phyloP scores from a whole-genome alignment of 2,113 vertebrate species.

The Echinops telfairi region DNA sequence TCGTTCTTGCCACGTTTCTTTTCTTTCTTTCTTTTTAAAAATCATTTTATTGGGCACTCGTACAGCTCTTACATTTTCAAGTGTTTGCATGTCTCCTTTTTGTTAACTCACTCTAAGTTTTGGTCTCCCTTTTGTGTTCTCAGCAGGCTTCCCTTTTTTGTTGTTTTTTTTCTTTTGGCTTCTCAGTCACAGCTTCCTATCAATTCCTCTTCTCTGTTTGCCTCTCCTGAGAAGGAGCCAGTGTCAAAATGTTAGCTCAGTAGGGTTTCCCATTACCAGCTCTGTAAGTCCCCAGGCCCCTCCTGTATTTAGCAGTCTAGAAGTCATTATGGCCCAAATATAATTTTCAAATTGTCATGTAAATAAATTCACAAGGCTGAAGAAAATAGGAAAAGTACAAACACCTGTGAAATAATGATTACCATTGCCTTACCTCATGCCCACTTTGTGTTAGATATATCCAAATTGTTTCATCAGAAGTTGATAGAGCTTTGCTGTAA shows the following conservation, averaged over 20 bases:
- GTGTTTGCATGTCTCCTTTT: constrained; percentile 54
- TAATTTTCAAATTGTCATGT: constrained; percentile 89
- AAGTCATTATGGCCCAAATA: constrained; percentile 81
- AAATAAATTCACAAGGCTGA: constrained; percentile 87
- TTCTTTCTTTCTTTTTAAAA: too few relatives aligned
- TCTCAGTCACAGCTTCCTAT: constrained; percentile 79
- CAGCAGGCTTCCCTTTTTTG: background rate
- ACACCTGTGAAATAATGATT: constrained; percentile 86
- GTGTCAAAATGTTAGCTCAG: constrained; percentile 85
- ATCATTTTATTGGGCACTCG: too few relatives aligned
- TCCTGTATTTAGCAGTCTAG: constrained; percentile 83
- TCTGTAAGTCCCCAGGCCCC: constrained; percentile 84
- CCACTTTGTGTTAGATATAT: constrained; percentile 74
- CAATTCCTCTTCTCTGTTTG: constrained; percentile 71
- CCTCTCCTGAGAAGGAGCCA: constrained; percentile 76
- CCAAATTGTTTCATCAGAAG: constrained; percentile 75
- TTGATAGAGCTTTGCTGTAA: constrained; percentile 67
- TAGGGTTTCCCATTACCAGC: constrained; percentile 84
- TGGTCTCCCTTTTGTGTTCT: constrained; percentile 59
- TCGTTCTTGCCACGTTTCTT: background rate
- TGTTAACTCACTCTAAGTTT: constrained; percentile 77
- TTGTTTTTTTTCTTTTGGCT: constrained; percentile 68
- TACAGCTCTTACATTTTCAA: constrained; percentile 15
- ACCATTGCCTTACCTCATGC: constrained; percentile 65
- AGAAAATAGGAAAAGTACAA: constrained; percentile 79